Evolutionary conservation across 2,888 invertebrate species (phyloP).

Genomic region (Vesta saturnalis): DNA sequence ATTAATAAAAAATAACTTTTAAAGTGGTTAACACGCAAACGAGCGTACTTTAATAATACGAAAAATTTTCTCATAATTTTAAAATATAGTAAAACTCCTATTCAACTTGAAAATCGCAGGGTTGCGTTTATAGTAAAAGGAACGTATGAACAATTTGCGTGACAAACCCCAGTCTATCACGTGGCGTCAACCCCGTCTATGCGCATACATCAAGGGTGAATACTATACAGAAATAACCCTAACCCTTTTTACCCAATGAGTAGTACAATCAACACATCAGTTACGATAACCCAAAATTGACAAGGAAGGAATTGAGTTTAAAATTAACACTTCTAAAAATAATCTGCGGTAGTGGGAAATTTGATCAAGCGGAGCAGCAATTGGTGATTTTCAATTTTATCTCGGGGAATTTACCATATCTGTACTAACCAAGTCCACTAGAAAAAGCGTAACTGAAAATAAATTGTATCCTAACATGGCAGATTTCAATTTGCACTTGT

Average conservation of each 20-base stretch:
- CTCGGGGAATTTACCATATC: conserved; percentile 5
- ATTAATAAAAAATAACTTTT: not conserved
- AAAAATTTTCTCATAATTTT: conserved; percentile 4
- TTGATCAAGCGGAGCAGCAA: not conserved
- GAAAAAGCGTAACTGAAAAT: conserved; percentile 24
- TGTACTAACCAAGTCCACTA: not conserved
- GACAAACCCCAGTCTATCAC: conserved; percentile 40
- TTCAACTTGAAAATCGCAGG: conserved; percentile 24
- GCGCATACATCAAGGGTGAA: conserved; percentile 28
- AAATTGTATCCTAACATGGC: conserved; percentile 24
- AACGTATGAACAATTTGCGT: conserved; percentile 45
- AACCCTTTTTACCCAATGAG: conserved; percentile 18
- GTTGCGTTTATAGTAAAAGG: conserved; percentile 21
- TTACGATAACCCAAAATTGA: conserved; percentile 18
- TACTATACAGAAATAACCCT: conserved; percentile 26
- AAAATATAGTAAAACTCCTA: conserved; percentile 7
- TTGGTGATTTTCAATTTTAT: conserved; percentile 11
- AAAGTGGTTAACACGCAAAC: conserved; percentile 2
- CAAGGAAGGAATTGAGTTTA: not conserved
- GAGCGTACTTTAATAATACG: not conserved
- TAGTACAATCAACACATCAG: conserved; percentile 22
- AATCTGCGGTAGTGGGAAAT: not conserved
- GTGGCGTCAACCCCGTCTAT: conserved; percentile 43
- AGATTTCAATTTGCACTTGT: conserved; percentile 23
- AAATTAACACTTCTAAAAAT: conserved; percentile 13